Conservation (phyloP, 2,888 invertebrate genomes). For the Calliphora vomitoria region DNA sequence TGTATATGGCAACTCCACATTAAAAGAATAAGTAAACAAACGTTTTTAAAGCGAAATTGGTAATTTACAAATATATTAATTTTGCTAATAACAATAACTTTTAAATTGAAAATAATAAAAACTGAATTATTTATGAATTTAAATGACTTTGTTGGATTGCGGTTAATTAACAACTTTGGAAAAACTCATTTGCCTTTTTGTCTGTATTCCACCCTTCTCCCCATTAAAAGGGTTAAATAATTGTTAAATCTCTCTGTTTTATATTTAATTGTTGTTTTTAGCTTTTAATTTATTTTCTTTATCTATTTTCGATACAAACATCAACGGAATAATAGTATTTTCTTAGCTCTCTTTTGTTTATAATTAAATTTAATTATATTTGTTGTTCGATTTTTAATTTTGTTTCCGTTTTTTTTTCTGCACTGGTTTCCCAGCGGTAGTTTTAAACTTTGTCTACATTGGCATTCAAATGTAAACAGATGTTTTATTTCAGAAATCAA, state of each 20-base stretch:
- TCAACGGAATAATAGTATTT: neutral
- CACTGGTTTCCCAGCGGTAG: neutral
- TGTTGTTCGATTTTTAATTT: neutral
- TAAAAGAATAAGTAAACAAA: no score
- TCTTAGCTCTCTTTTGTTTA: constrained; percentile 30
- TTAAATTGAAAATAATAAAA: no score
- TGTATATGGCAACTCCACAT: no score
- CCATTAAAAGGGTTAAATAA: neutral
- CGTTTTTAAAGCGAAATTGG: no score
- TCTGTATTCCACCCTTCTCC: no score
- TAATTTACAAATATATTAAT: no score
- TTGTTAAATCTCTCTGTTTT: neutral
- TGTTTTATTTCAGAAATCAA: constrained; percentile 9
- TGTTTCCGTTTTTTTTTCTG: neutral
- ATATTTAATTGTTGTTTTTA: neutral
- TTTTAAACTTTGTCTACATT: constrained; percentile 9
- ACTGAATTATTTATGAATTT: no score
- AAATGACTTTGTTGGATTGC: no score
- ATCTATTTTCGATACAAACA: constrained; percentile 27
- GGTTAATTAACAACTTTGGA: no score
- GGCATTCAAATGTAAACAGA: neutral
- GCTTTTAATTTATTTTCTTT: constrained; percentile 12
- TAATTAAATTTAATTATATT: constrained; percentile 38
- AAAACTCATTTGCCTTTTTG: no score
- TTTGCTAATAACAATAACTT: no score